Base-by-base conservation (phyloP, 2,113 vertebrate species). In the Miniopterus natalensis region DNA sequence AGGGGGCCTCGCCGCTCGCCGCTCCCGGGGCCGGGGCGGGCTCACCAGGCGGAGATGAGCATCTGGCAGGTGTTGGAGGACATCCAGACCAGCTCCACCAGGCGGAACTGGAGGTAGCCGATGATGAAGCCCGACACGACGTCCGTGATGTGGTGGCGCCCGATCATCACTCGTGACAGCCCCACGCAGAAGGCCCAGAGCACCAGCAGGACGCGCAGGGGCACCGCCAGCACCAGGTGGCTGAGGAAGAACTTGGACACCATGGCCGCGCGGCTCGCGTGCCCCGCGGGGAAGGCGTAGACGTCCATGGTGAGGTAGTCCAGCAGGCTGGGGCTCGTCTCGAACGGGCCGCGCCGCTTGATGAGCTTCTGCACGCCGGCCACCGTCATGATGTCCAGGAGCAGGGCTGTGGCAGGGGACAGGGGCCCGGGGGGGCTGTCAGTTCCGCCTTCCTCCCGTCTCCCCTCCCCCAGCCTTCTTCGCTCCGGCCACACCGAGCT, bases 71-170 rank as follows among this genome's bases (percentile, higher is more conserved):
- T 99, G 97, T 98, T 99, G 40, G 99, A 99, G 3, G 99, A 99
- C 94, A 99, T 99, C 99, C 99, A 99, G 95, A 99, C 98, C 6
- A 99, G 95, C 98, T 99, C 99, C 98, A 99, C 99, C 97, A 99
- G 98, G 98, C 99, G 99, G 95, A 99, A 99, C 98, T 99, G 99
- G 80, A 99, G 95, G 97, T 99, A 98, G 95, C 99, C 99, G 0
- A 99, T 99, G 1, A 98, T 96, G 10, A 99, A 99, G 93, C 99
- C 99, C 0, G 99, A 99, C 70, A 99, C 89, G 96, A 99, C 99
- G 27, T 99, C 99, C 0, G 99, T 99, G 92, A 99, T 98, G 97
- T 99, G 99, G 97, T 99, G 99, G 29, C 98, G 99, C 1, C 99
- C 99, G 57, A 99, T 99, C 98, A 99, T 99, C 88, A 99, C 99